Percentiles rank a stretch among this genome's conserved stretches.
phyloP scores from a whole-genome alignment of 2,888 invertebrate species.

The Xestia xanthographa region DNA sequence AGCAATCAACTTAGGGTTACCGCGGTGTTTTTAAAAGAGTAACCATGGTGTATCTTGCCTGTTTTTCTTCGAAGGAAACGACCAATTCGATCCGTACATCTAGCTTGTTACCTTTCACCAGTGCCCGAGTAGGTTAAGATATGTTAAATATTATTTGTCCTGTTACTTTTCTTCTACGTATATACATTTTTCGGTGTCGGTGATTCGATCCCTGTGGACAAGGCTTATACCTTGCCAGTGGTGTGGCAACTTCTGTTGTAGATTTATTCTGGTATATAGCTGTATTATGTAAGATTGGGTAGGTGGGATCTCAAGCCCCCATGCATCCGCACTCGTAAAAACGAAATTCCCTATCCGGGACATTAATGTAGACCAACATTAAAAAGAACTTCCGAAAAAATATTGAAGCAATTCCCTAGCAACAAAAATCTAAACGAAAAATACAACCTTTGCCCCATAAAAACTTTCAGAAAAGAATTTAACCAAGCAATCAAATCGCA shows the following conservation, averaged over 20 bases:
- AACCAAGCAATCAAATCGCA: slow-evolving; percentile 42
- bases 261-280: background rate
- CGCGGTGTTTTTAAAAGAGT: background rate
- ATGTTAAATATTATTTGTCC: background rate
- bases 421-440: slow-evolving; percentile 22
- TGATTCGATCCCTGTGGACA: background rate
- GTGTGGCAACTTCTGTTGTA: background rate
- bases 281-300: background rate
- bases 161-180: background rate
- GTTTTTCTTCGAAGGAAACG: background rate
- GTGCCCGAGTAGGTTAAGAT: background rate
- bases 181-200: background rate
- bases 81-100: background rate
- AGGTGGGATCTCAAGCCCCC: background rate
- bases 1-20: slow-evolving; percentile 58
- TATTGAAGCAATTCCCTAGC: slow-evolving; percentile 8
- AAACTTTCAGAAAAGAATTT: slow-evolving; percentile 28
- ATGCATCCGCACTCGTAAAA: background rate
- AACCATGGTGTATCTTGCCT: background rate
- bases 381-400: background rate
- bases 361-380: background rate
- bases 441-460: slow-evolving; percentile 33
- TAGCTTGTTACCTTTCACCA: background rate
- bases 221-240: background rate
- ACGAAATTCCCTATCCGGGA: background rate